Conservation (phyloP, 64 coral and sea anemone species). For the Cladopsammia gracilis region DNA sequence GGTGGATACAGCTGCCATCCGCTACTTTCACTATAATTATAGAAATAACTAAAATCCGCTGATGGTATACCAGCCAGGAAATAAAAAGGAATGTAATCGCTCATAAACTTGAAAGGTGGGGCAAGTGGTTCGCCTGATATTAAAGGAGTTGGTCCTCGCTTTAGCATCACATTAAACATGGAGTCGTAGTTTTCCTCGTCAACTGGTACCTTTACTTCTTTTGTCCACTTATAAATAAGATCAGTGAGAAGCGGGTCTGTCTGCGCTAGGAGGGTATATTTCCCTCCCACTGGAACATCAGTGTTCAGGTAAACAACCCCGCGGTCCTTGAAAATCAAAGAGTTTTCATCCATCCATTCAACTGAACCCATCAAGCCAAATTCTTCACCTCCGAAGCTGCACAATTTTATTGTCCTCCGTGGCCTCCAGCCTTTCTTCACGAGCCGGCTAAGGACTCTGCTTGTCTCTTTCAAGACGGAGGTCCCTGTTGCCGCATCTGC, state of each 20-base stretch:
- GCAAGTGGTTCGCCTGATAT: slow-evolving; percentile 10
- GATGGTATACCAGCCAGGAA: slow-evolving; percentile 37
- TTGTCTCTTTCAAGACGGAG: slow-evolving; percentile 67
- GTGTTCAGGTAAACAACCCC: slow-evolving; percentile 69
- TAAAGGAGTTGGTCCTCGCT: slow-evolving; percentile 2
- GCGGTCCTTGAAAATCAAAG: slow-evolving; percentile 39
- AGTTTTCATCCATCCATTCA: slow-evolving; percentile 66
- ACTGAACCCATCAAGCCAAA: slow-evolving; percentile 53
- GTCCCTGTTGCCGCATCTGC: slow-evolving; percentile 84
- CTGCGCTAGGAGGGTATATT: slow-evolving; percentile 32
- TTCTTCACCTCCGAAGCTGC: slow-evolving; percentile 74
- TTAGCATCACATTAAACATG: slow-evolving; percentile 58
- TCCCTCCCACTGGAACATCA: slow-evolving; percentile 67
- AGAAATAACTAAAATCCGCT: slow-evolving; percentile 80
- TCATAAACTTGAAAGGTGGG: background rate
- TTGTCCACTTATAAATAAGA: slow-evolving; percentile 56
- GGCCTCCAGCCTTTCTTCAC: slow-evolving; percentile 59
- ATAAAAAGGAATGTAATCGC: slow-evolving; percentile 58
- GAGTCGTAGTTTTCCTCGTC: slow-evolving; percentile 7
- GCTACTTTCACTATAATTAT: background rate
- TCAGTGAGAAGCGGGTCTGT: slow-evolving; percentile 33
- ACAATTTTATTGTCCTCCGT: slow-evolving; percentile 65
- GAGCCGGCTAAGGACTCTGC: slow-evolving; percentile 57
- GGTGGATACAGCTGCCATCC: slow-evolving; percentile 54
- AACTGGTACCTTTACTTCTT: slow-evolving; percentile 29